Percentiles rank a stretch among this genome's conserved stretches.
Conservation (phyloP, 2,888 invertebrate genomes). For the Stratiomys singularior region DNA sequence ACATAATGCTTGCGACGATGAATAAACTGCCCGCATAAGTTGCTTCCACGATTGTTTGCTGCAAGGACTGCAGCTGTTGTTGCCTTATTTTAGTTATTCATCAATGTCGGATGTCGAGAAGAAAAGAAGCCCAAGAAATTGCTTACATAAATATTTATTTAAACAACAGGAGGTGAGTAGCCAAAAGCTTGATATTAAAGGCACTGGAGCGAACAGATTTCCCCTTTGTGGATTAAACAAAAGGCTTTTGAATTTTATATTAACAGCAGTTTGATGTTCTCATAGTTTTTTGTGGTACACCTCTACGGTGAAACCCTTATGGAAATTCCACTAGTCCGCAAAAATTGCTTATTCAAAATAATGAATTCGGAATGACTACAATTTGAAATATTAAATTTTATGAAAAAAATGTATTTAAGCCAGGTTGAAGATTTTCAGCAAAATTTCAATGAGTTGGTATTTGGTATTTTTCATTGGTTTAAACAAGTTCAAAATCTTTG, state of each 20-base stretch:
- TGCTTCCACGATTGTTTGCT: conserved; percentile 17
- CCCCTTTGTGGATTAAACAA: conserved; percentile 29
- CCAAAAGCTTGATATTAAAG: conserved; percentile 37
- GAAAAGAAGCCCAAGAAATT: conserved; percentile 46
- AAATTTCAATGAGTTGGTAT: too few species aligned
- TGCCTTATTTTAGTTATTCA: conserved; percentile 17
- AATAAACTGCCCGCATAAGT: conserved; percentile 45
- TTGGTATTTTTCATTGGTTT: too few species aligned
- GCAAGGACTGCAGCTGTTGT: not conserved
- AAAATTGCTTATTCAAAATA: not conserved
- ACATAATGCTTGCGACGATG: conserved; percentile 32
- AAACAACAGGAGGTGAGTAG: conserved; percentile 42
- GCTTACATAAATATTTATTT: conserved; percentile 50
- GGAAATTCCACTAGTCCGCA: too few species aligned
- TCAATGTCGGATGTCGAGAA: conserved; percentile 4
- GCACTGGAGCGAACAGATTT: conserved; percentile 38
- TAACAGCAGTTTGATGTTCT: conserved; percentile 12
- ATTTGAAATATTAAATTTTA: not conserved
- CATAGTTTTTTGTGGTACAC: not conserved
- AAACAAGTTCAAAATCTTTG: too few species aligned
- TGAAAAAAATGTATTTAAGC: not conserved
- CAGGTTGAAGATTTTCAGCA: not conserved
- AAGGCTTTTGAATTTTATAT: conserved; percentile 31
- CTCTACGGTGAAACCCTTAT: too few species aligned
- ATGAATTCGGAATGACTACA: not conserved